These are phyloP conservation scores for Zaprionus davidi DNA, from an alignment of 1,140 invertebrate species.

Conservation along the genomic window DNA sequence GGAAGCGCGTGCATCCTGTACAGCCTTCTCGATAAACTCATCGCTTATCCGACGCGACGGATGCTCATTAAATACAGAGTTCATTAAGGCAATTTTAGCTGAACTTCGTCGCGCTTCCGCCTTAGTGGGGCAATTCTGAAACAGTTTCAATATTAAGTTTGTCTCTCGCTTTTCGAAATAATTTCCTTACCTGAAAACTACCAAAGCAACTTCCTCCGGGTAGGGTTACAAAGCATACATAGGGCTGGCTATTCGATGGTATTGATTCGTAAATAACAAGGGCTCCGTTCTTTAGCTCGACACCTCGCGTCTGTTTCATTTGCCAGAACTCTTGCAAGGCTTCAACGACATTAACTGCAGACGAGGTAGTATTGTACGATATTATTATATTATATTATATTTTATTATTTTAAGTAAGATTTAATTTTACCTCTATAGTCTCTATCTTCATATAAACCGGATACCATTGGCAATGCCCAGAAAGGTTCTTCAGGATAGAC, in stretches of 20 bases:
- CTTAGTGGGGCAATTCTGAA: constrained; percentile 94
- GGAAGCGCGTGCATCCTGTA: constrained; percentile 92
- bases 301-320: constrained; percentile 95
- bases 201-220: constrained; percentile 98
- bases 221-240: constrained; percentile 97
- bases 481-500: constrained; percentile 83
- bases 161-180: background rate
- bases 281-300: constrained; percentile 94
- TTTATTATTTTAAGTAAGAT: background rate
- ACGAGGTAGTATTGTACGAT: constrained; percentile 11
- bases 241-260: constrained; percentile 94
- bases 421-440: constrained; percentile 72
- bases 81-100: constrained; percentile 98
- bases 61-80: constrained; percentile 98
- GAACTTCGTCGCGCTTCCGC: constrained; percentile 96
- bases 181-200: constrained; percentile 91
- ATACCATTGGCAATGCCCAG: constrained; percentile 78
- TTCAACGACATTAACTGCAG: constrained; percentile 95
- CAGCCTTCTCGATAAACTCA: constrained; percentile 97
- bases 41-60: constrained; percentile 96
- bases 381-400: background rate
- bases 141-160: background rate
- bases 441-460: constrained; percentile 78
- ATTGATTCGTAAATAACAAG: constrained; percentile 98
- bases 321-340: constrained; percentile 98